Evolutionary conservation across 2,113 vertebrate genomes (phyloP).

Genomic region (Maccullochella peelii): DNA sequence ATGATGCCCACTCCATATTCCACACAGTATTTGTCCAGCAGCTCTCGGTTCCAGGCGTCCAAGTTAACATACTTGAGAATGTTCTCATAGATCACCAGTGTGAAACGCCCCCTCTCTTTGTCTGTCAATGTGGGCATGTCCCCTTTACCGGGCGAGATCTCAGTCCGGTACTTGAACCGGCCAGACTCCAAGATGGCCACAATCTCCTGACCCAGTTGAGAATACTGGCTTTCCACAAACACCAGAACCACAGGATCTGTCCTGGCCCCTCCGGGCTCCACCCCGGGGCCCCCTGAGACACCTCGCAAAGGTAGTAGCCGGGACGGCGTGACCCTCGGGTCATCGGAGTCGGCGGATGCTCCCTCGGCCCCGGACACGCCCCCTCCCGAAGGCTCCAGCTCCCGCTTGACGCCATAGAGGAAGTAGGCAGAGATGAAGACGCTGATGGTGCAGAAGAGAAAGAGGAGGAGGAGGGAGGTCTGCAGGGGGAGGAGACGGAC

Average conservation of each 20-base stretch:
- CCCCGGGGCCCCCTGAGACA: constrained; percentile 83
- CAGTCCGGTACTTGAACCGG: constrained; percentile 94
- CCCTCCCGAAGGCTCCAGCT: constrained; percentile 92
- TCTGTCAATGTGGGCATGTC: constrained; percentile 98
- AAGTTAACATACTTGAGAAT: constrained; percentile 98
- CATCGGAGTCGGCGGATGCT: constrained; percentile 86
- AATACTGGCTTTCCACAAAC: constrained; percentile 98
- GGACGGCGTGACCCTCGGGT: constrained; percentile 89
- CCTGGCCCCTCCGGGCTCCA: constrained; percentile 84
- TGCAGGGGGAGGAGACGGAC: constrained; percentile 95
- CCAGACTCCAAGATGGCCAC: constrained; percentile 97
- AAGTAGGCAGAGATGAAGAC: constrained; percentile 98
- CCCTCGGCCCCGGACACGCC: constrained; percentile 85
- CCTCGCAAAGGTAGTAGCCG: constrained; percentile 87
- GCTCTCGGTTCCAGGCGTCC: constrained; percentile 98
- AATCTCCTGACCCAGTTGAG: constrained; percentile 97
- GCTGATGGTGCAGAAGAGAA: constrained; percentile 94
- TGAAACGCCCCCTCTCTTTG: constrained; percentile 94
- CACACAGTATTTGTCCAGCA: constrained; percentile 98
- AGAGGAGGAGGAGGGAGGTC: constrained; percentile 94
- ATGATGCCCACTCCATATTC: constrained; percentile 98
- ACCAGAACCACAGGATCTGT: constrained; percentile 96
- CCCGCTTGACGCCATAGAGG: constrained; percentile 96
- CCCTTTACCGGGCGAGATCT: constrained; percentile 96
- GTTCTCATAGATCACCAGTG: constrained; percentile 97